Base-by-base conservation (phyloP, 2,113 vertebrate species). In the Globicephala melas region DNA sequence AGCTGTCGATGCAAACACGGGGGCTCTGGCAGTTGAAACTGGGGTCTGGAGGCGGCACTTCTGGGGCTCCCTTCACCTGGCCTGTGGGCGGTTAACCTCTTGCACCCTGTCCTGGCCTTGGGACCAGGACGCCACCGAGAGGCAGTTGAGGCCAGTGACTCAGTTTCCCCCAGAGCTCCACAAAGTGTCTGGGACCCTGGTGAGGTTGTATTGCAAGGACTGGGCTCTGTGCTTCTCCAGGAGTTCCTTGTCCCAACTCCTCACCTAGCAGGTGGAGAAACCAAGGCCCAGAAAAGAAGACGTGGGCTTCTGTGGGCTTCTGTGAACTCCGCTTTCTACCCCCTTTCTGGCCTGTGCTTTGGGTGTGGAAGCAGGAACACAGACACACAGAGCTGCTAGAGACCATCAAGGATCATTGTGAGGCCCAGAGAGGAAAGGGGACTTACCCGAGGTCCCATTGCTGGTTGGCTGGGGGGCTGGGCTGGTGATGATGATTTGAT, bases 1-100 rank as follows among this genome's bases (percentile, higher is more conserved):
- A 89, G 98, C 95, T 99, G 99, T 99, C 99, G 99, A 99, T 96
- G 98, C 98, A 99, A 99, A 99, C 99, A 99, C 53, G 25, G 97
- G 79, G n/a, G 53, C 77, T 44, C 55, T 33, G 83, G 44, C 73
- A 26, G 55, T n/a, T 41, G 67, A 38, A 25, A 21, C 23, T 0
- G 5, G 88, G 94, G 70, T 87, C 93, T 25, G 67, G 63, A n/a
- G 2, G 53, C 33, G 11, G 62, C 44, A 25, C 77, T 38, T 38
- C 17, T 23, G 23, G 80, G 47, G 83, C 1, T 73, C 68, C 92
- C 62, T 33, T 62, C 1, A 31, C 62, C 70, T 4, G 6, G 31
- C 85, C 86, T 1, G 23, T 0, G 74, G 73, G 95, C 25, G 23
- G 1, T 97, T 98, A 98, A 98, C 97, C 47, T 96, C 77, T 60